Evolutionary conservation across 2,113 vertebrate genomes (phyloP), one percentile per base, ranked within the genome.

Genomic region (Gallinago jamesoni): DNA sequence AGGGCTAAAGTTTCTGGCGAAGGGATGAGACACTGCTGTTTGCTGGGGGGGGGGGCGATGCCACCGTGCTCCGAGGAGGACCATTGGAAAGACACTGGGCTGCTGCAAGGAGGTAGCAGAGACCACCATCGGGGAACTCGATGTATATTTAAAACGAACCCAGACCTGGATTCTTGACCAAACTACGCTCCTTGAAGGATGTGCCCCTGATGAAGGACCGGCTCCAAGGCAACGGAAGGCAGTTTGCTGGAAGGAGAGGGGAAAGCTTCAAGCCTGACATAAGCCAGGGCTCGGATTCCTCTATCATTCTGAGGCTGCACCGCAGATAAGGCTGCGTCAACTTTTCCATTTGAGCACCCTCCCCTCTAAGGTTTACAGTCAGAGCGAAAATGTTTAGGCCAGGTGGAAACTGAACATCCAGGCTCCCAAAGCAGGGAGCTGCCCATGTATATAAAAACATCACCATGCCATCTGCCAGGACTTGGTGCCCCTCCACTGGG

Each of bases 241-340:
- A 28, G 75, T 48, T 83, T 82, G 86, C 48, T 95, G 93, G 82
- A 84, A 86, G 72, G 67, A 41, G 67, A 79, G 68, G 56, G 92
- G 83, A 90, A 94, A 86, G 90, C 88, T 79, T 68, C 82, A 73
- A 83, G 90, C 70, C 84, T 93, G 93, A 92, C 77, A 93, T 62
- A 96, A 96, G 59, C 95, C 93, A 96, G 94, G 81, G 87, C 92
- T 93, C 47, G 0, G 94, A 94, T 96, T 96, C 90, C 94, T 94
- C 82, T 39, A 39, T 67, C 28, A 3, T 6, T 20, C 22, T 24
- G 12, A 76, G 88, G 63, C 91, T 16, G 79, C 9, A 10, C 80
- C 9, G 1, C 82, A 92, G 96, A 96, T 95, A 96, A 96, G 83
- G 79, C 79, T 43, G 64, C 27, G n/a, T 96, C 94, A 96, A 70